Base-by-base conservation (phyloP, 2,888 invertebrate species). In the Tortrix viridana region DNA sequence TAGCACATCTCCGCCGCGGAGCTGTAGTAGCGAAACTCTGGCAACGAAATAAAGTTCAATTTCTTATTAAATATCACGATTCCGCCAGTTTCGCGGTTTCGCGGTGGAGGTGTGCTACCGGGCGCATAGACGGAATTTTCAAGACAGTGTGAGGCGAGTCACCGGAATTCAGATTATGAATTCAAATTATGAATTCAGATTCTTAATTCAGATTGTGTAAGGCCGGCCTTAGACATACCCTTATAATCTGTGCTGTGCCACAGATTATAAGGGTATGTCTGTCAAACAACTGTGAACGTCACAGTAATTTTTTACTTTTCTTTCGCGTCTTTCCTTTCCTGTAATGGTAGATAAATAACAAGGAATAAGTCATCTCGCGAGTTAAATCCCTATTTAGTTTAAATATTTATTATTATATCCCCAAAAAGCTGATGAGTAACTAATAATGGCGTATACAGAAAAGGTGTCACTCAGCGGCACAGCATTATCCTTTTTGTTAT, bases 401-500 rank as follows among this genome's bases (percentile, higher is more conserved):
- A 18, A 47, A 38, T 18, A 46, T 12, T 9, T 19, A n/a, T 16
- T 18, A 7, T 9, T 43, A 14, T 20, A 54, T 37, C 23, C 14
- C 26, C 50, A 47, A 43, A 57, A n/a, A 41, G 43, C 53, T 43
- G 18, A 63, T 63, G 63, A 47, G 22, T 43, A 26, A 52, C 32
- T 43, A 53, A 63, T 18, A 16, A 89, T 89, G 89, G 86, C 88
- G 63, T 88, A 89, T 67, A 92, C 92, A 50, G 92, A 92, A 79
- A 92, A 91, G 74, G 92, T 92, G 72, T 93, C 93, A 68, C 77
- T 92, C 47, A 92, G 89, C 81, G 95, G 95, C 53, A 93, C 95
- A 57, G 94, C 95, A 53, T 90, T 95, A 74, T 95, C 95, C 3
- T 92, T 95, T 80, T 83, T 95, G 67, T 87, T 95, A 66, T 95